phyloP scores from a whole-genome alignment of 2,797 vertebrate species.

The Scyliorhinus canicula region DNA sequence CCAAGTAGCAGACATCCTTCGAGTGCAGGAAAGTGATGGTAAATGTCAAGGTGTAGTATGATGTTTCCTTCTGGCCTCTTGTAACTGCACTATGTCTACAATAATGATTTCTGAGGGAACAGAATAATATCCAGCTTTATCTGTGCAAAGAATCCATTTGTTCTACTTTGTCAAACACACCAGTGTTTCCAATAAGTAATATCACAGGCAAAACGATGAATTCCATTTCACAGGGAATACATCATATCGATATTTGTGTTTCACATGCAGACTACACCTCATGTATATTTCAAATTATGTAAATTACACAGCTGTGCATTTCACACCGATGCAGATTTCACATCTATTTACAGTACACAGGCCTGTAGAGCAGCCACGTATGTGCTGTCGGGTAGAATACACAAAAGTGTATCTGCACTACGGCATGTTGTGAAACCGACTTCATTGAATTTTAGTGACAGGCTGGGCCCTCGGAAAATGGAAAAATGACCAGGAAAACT shows the following conservation, averaged over 20 bases:
- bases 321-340: background rate
- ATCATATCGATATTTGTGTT: background rate
- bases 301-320: background rate
- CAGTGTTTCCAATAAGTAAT: background rate
- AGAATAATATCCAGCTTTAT: background rate
- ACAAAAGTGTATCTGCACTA: background rate
- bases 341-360: background rate
- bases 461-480: no score
- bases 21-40: constrained; percentile 70
- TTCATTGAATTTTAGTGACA: background rate
- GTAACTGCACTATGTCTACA: constrained; percentile 43
- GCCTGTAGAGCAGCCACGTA: no score
- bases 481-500: background rate
- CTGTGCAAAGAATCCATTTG: background rate
- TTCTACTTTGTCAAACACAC: background rate
- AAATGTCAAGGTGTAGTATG: constrained; percentile 80
- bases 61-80: constrained; percentile 46
- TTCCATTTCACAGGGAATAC: background rate
- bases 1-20: constrained; percentile 84
- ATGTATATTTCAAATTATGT: background rate
- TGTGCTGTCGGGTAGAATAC: background rate
- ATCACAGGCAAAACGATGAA: background rate
- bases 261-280: background rate
- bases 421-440: background rate
- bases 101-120: constrained; percentile 71